phyloP scores from a whole-genome alignment of 2,797 vertebrate species.

The Lerista edwardsae region DNA sequence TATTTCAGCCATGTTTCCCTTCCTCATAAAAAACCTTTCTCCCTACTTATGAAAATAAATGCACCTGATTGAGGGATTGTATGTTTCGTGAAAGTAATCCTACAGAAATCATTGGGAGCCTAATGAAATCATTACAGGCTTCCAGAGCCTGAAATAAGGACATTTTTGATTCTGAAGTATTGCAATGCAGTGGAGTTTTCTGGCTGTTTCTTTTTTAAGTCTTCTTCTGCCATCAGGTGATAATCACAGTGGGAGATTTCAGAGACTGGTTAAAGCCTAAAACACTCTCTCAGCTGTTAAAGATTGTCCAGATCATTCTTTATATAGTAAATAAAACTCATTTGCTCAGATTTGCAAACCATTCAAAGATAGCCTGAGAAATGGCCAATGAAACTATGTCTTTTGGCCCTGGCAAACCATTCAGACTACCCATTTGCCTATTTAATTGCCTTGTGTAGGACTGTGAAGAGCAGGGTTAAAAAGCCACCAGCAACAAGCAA shows the following conservation, averaged over 20 bases:
- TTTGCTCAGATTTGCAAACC: neutral
- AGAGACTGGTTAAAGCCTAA: neutral
- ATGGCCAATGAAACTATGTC: neutral
- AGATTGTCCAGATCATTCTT: neutral
- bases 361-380: neutral
- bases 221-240: neutral
- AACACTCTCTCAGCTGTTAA: neutral
- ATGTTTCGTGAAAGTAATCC: neutral
- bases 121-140: too few relatives aligned
- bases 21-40: constrained; percentile 1
- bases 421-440: too few relatives aligned
- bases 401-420: neutral
- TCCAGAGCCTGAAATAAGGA: neutral
- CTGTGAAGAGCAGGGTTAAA: too few relatives aligned
- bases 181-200: neutral
- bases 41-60: constrained; percentile 11
- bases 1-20: constrained; percentile 14
- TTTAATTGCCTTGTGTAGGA: too few relatives aligned
- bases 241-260: neutral
- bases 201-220: neutral
- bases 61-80: neutral
- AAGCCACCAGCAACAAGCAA: too few relatives aligned
- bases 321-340: neutral
- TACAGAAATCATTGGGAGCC: neutral
- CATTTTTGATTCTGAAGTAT: neutral